These are phyloP conservation scores for Neomorphus geoffroyi DNA, from an alignment of 2,797 vertebrate species.

Conservation along the genomic window DNA sequence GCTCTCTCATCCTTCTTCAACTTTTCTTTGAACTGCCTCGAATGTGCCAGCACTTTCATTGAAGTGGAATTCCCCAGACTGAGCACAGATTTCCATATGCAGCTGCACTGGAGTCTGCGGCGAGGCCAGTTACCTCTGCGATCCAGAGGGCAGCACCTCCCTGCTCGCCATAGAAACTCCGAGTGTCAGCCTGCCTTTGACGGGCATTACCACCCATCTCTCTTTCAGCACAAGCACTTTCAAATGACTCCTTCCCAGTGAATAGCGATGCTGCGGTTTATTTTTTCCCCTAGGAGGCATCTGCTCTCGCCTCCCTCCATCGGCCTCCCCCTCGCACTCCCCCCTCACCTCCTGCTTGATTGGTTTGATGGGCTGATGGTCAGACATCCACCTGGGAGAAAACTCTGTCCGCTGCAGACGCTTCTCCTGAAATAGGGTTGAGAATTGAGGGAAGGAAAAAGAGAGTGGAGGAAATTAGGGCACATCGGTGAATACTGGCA, in stretches of 20 bases:
- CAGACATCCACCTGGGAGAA: slow-evolving; percentile 78
- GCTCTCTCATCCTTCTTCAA: slow-evolving; percentile 65
- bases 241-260: slow-evolving; percentile 54
- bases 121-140: slow-evolving; percentile 8
- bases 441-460: slow-evolving; percentile 66
- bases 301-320: slow-evolving; percentile 55
- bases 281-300: slow-evolving; percentile 62
- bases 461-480: slow-evolving; percentile 69
- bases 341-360: slow-evolving; percentile 81
- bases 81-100: slow-evolving; percentile 61
- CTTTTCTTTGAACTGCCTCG: slow-evolving; percentile 66
- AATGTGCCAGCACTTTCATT: slow-evolving; percentile 67
- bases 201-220: slow-evolving; percentile 66
- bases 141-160: slow-evolving; percentile 66
- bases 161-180: slow-evolving; percentile 59
- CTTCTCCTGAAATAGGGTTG: slow-evolving; percentile 82
- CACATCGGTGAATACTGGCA: slow-evolving; percentile 24
- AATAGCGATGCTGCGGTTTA: slow-evolving; percentile 63
- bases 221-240: slow-evolving; percentile 64
- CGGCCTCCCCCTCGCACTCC: slow-evolving; percentile 47
- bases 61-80: slow-evolving; percentile 68
- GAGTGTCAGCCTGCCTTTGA: slow-evolving; percentile 55
- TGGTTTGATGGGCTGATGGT: slow-evolving; percentile 79
- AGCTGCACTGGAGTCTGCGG: slow-evolving; percentile 21
- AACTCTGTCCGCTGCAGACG: slow-evolving; percentile 87